A percentile compares a stretch with the other conserved stretches of the same genome.
These are phyloP conservation scores for Platynereis dumerilii DNA, from an alignment of 2,888 invertebrate species.

Conservation along the genomic window DNA sequence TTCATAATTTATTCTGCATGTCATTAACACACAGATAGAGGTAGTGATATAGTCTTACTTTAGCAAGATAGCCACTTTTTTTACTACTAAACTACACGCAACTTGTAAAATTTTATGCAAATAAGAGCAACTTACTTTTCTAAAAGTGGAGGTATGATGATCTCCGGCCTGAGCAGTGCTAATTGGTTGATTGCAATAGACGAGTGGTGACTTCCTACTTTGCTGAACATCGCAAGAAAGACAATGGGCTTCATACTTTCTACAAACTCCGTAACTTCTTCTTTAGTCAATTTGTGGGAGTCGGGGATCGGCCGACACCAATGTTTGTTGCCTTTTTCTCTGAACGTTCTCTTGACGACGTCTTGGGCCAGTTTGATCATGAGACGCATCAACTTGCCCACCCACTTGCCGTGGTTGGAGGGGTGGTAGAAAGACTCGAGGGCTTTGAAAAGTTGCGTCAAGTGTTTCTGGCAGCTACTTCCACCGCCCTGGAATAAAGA, in stretches of 20 bases:
- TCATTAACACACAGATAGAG: too few relatives aligned
- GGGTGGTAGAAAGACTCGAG: slow-evolving; percentile 88
- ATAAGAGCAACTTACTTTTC: slow-evolving; percentile 76
- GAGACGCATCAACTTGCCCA: slow-evolving; percentile 57
- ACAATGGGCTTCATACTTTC: slow-evolving; percentile 75
- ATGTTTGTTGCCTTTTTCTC: slow-evolving; percentile 52
- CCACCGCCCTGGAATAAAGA: slow-evolving; percentile 71
- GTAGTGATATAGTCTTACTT: too few relatives aligned
- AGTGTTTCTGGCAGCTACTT: slow-evolving; percentile 73
- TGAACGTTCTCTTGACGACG: slow-evolving; percentile 49
- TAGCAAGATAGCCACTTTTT: too few relatives aligned
- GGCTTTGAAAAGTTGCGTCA: slow-evolving; percentile 81
- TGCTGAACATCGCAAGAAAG: slow-evolving; percentile 80
- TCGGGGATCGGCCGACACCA: slow-evolving; percentile 79
- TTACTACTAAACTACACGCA: too few relatives aligned
- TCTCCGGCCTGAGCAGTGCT: slow-evolving; percentile 79
- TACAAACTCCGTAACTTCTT: slow-evolving; percentile 82
- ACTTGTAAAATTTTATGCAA: too few relatives aligned
- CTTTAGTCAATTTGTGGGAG: slow-evolving; percentile 76
- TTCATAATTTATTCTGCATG: too few relatives aligned
- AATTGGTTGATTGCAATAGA: slow-evolving; percentile 76
- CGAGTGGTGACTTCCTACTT: slow-evolving; percentile 71
- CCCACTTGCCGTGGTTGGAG: slow-evolving; percentile 86
- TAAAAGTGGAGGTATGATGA: slow-evolving; percentile 82
- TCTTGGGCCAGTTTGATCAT: slow-evolving; percentile 50